These are phyloP conservation scores for Sturmia bella DNA, from an alignment of 2,888 invertebrate genomes.

Conservation along the genomic window DNA sequence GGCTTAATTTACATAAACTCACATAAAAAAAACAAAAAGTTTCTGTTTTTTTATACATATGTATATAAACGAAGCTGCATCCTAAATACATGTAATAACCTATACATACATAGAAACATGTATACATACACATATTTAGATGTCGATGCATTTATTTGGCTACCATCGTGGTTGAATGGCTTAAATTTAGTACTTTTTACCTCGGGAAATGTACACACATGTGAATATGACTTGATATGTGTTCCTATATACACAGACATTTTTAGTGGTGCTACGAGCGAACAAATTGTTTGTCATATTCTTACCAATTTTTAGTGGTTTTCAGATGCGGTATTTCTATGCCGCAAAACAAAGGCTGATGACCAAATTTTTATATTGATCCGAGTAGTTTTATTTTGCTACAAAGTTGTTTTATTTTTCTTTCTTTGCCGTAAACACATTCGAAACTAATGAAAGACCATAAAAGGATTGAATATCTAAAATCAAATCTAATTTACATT, in stretches of 20 bases:
- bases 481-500: constrained; percentile 43
- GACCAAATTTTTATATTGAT: constrained; percentile 58
- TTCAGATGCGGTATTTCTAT: constrained; percentile 61
- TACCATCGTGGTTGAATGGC: constrained; percentile 45
- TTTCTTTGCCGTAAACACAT: constrained; percentile 27
- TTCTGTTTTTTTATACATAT: background rate
- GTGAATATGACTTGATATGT: background rate
- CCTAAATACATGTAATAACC: background rate
- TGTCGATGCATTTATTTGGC: constrained; percentile 55
- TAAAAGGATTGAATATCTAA: constrained; percentile 27
- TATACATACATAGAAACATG: too few relatives aligned
- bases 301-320: constrained; percentile 65
- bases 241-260: constrained; percentile 10
- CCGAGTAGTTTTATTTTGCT: constrained; percentile 19
- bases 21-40: background rate
- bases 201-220: constrained; percentile 23
- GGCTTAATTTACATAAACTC: constrained; percentile 58
- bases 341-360: constrained; percentile 62
- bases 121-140: too few relatives aligned
- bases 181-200: constrained; percentile 32
- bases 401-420: constrained; percentile 1
- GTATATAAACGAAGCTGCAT: constrained; percentile 28
- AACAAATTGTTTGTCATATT: constrained; percentile 59
- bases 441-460: constrained; percentile 45
- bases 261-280: constrained; percentile 37